phyloP scores from a whole-genome alignment of 1,140 invertebrate genomes.

The Phortica variegata region DNA sequence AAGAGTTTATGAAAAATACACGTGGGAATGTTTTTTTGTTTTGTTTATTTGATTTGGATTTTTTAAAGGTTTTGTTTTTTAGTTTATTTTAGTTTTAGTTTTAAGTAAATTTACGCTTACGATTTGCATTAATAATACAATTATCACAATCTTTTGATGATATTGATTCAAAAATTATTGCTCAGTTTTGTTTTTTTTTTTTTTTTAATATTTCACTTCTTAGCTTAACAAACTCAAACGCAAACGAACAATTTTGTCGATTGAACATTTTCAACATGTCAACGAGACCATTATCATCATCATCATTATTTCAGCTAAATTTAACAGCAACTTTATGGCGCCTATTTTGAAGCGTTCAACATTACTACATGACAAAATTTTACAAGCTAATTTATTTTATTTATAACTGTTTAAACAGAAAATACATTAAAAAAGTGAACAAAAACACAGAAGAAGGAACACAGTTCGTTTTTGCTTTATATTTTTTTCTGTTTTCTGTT shows the following conservation, averaged over 20 bases:
- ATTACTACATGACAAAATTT: too few species aligned
- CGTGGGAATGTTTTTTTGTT: too few species aligned
- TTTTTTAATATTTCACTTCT: not conserved
- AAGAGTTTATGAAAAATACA: slow-evolving; percentile 10
- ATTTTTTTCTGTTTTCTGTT: too few species aligned
- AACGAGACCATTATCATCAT: too few species aligned
- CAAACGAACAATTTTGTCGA: slow-evolving; percentile 17
- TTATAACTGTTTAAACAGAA: slow-evolving; percentile 22
- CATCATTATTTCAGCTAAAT: too few species aligned
- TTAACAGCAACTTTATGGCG: too few species aligned
- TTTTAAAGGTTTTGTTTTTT: not conserved
- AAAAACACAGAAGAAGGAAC: slow-evolving; percentile 37
- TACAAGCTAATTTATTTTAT: slow-evolving; percentile 21
- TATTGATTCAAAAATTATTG: slow-evolving; percentile 9
- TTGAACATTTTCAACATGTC: slow-evolving; percentile 20
- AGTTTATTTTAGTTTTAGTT: slow-evolving; percentile 9
- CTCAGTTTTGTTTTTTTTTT: slow-evolving; percentile 2
- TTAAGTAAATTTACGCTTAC: slow-evolving; percentile 29
- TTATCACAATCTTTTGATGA: slow-evolving; percentile 54
- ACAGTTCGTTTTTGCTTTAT: slow-evolving; percentile 35
- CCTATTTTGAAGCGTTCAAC: too few species aligned
- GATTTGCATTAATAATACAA: slow-evolving; percentile 48
- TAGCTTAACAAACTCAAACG: too few species aligned
- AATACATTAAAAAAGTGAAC: slow-evolving; percentile 32
- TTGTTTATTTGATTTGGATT: too few species aligned